phyloP scores from a whole-genome alignment of 2,797 vertebrate genomes.

The Rousettus madagascariensis region DNA sequence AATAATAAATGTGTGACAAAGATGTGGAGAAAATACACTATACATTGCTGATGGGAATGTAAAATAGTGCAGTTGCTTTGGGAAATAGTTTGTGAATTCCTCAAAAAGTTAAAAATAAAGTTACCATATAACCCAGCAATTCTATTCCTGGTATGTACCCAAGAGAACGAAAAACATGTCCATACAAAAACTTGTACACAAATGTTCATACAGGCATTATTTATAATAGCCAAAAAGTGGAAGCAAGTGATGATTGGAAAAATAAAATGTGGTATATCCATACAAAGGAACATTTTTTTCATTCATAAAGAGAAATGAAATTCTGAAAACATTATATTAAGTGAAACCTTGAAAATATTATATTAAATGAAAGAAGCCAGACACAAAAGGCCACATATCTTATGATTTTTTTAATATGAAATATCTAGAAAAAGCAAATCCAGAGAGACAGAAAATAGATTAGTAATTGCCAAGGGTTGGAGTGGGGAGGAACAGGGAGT shows the following conservation, averaged over 20 bases:
- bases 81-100: neutral
- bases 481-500: neutral
- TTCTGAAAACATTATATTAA: slow-evolving; percentile 8
- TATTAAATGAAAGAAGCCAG: neutral
- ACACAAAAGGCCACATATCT: neutral
- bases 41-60: neutral
- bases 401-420: neutral
- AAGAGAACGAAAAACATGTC: neutral
- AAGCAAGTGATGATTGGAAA: neutral
- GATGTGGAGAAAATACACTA: neutral
- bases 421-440: neutral
- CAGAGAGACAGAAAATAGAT: neutral
- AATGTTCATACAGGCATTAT: neutral
- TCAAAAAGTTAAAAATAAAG: slow-evolving; percentile 28
- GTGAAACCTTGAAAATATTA: neutral
- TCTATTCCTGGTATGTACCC: neutral
- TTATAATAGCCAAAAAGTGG: neutral
- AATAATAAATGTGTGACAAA: neutral
- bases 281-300: neutral
- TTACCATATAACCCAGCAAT: neutral
- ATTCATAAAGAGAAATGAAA: neutral
- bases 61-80: neutral
- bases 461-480: neutral
- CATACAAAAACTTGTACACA: neutral
- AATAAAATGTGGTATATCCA: neutral